Conservation (phyloP, 2,113 vertebrate species). For the Ceuthmochares aereus region DNA sequence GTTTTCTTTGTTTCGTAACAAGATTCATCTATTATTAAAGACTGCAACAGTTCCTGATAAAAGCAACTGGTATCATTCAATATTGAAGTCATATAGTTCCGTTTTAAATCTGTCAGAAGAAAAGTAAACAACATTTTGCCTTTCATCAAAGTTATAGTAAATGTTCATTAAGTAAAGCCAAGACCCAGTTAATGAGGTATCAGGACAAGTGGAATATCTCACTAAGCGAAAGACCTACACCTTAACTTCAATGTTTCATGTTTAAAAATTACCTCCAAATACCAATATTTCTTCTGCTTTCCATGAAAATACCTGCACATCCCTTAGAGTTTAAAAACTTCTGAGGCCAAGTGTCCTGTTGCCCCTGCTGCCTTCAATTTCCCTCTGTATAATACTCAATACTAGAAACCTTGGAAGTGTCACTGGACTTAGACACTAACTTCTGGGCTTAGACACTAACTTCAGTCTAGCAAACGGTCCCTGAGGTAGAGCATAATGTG, state of each 20-base stretch:
- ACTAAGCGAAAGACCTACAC: background rate
- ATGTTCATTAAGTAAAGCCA: background rate
- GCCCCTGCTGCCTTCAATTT: background rate
- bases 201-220: background rate
- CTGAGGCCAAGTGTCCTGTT: background rate
- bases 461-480: background rate
- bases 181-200: background rate
- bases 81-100: background rate
- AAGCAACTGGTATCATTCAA: slow-evolving; percentile 36
- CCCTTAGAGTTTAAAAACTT: background rate
- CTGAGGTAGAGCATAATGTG: background rate
- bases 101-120: background rate
- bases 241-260: background rate
- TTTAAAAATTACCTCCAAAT: background rate
- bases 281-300: background rate
- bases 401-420: background rate
- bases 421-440: background rate
- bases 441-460: background rate
- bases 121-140: background rate
- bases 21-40: slow-evolving; percentile 52
- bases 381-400: background rate
- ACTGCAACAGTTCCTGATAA: background rate
- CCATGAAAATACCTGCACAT: background rate
- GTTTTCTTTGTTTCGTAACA: slow-evolving; percentile 18
- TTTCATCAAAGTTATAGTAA: background rate